Evolutionary conservation across 2,888 invertebrate genomes (phyloP).

Genomic region (Rhagophthalmus giganteus): DNA sequence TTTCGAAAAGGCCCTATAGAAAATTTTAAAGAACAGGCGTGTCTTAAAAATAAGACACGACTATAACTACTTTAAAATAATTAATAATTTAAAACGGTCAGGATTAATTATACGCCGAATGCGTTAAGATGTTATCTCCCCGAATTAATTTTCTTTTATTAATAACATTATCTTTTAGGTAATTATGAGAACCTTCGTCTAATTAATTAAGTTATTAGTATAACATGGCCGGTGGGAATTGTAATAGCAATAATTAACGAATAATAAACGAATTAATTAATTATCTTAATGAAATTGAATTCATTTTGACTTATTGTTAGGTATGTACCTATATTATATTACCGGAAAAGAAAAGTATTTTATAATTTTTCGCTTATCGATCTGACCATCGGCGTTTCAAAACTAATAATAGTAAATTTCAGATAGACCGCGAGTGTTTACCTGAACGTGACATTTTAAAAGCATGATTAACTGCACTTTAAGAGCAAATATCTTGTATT

Average conservation of each 20-base stretch:
- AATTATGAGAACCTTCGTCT: constrained; percentile 13
- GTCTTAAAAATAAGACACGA: constrained; percentile 19
- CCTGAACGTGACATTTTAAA: constrained; percentile 29
- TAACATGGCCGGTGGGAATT: constrained; percentile 9
- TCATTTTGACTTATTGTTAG: constrained; percentile 2
- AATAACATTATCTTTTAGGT: constrained; percentile 18
- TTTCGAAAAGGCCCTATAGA: no score
- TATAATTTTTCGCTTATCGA: background rate
- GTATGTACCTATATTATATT: no score
- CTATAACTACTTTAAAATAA: constrained; percentile 32
- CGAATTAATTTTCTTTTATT: constrained; percentile 19
- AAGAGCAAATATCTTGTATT: constrained; percentile 41
- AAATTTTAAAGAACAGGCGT: constrained; percentile 12
- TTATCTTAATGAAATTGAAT: constrained; percentile 1
- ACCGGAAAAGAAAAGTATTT: background rate
- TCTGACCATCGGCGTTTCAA: background rate
- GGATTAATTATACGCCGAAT: constrained; percentile 35
- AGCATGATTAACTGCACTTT: constrained; percentile 37
- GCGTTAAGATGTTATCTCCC: constrained; percentile 28
- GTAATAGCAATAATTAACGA: background rate
- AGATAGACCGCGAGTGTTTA: background rate
- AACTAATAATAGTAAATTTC: background rate
- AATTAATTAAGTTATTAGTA: constrained; percentile 19
- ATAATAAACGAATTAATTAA: no score
- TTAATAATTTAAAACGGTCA: constrained; percentile 40